Percentiles rank a stretch among this genome's conserved stretches.
phyloP scores from a whole-genome alignment of 2,888 invertebrate genomes.

The Thymelicus lineola region DNA sequence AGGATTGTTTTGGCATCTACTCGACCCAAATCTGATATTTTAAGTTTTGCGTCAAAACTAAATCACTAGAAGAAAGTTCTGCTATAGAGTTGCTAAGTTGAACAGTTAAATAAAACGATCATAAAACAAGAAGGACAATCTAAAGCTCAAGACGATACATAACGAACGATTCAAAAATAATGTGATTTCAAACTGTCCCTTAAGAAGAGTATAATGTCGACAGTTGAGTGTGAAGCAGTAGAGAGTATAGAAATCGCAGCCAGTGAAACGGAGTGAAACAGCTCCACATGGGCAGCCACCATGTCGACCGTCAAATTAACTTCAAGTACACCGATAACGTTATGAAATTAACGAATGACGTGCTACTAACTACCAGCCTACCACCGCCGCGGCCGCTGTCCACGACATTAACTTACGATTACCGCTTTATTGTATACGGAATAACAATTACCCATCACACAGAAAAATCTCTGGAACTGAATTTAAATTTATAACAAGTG shows the following conservation, averaged over 20 bases:
- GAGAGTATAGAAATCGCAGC: slow-evolving; percentile 65
- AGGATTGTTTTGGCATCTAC: neutral
- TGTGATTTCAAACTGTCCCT: slow-evolving; percentile 11
- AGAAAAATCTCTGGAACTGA: no score
- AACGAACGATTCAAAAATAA: neutral
- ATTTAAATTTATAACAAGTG: neutral
- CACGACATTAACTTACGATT: slow-evolving; percentile 2
- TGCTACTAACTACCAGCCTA: neutral
- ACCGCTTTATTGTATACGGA: neutral
- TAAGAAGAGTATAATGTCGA: slow-evolving; percentile 12
- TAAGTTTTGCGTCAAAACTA: neutral
- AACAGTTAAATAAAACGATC: neutral
- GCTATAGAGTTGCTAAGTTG: neutral
- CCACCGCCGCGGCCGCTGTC: neutral
- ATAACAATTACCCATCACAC: neutral
- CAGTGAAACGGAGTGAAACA: slow-evolving; percentile 76
- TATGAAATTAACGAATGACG: slow-evolving; percentile 56
- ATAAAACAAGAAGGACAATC: neutral
- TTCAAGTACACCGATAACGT: slow-evolving; percentile 60
- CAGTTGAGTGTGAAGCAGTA: slow-evolving; percentile 22
- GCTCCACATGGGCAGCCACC: slow-evolving; percentile 70
- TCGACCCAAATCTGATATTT: neutral
- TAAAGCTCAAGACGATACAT: neutral
- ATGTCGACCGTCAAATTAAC: slow-evolving; percentile 79
- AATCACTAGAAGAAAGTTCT: neutral